These are phyloP conservation scores for Cephus runcator DNA, from an alignment of 2,888 invertebrate species.

Conservation along the genomic window DNA sequence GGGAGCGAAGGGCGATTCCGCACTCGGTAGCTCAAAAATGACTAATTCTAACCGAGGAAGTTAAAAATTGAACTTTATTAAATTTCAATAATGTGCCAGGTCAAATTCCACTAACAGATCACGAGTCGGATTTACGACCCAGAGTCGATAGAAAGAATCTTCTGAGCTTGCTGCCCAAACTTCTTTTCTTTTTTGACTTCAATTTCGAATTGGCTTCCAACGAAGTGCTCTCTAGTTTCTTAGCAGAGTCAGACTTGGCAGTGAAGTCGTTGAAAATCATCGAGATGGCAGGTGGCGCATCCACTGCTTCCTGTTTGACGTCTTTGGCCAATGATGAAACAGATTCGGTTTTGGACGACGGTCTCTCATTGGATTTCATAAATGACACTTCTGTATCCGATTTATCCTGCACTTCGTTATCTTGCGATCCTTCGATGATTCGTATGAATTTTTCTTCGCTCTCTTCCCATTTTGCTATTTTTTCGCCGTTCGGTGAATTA, in stretches of 20 bases:
- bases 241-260: not conserved
- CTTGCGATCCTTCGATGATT: conserved; percentile 30
- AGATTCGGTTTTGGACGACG: not conserved
- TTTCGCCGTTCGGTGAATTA: not conserved
- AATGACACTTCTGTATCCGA: conserved; percentile 2
- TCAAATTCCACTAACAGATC: not conserved
- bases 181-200: conserved; percentile 27
- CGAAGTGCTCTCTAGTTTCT: not conserved
- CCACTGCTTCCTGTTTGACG: not conserved
- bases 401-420: conserved; percentile 6
- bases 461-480: conserved; percentile 40
- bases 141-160: conserved; percentile 38
- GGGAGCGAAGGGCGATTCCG: not conserved
- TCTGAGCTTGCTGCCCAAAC: conserved; percentile 33
- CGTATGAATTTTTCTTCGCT: conserved; percentile 41
- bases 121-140: conserved; percentile 21
- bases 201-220: not conserved
- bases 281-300: not conserved
- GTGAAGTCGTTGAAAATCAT: not conserved
- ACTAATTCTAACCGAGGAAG: not conserved
- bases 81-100: not conserved
- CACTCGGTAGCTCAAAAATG: not conserved
- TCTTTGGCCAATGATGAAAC: not conserved
- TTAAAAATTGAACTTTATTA: not conserved
- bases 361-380: not conserved